Evolutionary conservation across 2,888 invertebrate genomes (phyloP).

Genomic region (Lysandra coridon): DNA sequence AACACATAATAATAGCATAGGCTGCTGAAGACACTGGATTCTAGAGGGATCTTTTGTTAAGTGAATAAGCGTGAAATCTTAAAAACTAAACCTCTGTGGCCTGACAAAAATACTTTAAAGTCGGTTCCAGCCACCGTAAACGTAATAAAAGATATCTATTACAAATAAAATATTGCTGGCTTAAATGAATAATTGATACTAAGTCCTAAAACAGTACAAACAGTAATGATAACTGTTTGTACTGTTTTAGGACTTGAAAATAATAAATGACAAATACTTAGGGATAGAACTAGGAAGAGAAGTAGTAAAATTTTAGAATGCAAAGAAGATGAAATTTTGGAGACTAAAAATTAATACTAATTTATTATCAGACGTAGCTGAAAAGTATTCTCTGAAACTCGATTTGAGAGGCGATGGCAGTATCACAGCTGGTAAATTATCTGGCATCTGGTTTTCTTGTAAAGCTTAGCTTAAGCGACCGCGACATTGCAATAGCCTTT

Average conservation of each 20-base stretch:
- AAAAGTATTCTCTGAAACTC: neutral
- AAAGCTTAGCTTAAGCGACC: constrained; percentile 2
- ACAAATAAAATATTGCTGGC: too few species aligned
- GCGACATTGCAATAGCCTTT: neutral
- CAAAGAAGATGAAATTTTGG: neutral
- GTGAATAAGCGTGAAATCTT: neutral
- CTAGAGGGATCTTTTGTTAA: neutral
- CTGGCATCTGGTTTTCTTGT: constrained; percentile 7
- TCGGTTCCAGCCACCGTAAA: neutral
- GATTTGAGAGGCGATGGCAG: neutral
- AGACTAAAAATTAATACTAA: neutral
- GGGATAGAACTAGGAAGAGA: neutral
- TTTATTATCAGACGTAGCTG: neutral
- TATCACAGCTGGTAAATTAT: neutral
- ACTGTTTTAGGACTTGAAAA: too few species aligned
- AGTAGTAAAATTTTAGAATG: neutral
- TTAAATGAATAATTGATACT: too few species aligned
- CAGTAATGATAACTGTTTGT: too few species aligned
- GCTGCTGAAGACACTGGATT: neutral
- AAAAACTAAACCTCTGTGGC: too few species aligned
- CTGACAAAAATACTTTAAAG: neutral
- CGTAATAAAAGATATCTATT: too few species aligned
- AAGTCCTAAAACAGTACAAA: too few species aligned
- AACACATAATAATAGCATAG: neutral
- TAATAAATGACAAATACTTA: too few species aligned